phyloP scores from a whole-genome alignment of 2,797 vertebrate genomes.

The Argyrosomus regius region DNA sequence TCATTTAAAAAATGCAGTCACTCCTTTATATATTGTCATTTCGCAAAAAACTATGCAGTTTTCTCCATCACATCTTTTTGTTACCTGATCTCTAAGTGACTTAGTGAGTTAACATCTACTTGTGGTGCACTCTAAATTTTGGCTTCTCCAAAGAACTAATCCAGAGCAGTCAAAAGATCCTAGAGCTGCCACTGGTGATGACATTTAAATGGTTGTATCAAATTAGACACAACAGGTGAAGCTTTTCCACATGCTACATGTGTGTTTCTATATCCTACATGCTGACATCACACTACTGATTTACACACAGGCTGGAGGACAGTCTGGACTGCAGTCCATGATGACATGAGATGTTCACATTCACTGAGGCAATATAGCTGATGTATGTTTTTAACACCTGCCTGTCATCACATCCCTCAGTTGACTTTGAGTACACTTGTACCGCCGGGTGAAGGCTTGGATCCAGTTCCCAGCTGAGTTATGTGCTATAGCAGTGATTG shows the following conservation, averaged over 20 bases:
- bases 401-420: constrained; percentile 12
- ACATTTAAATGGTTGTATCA: constrained; percentile 19
- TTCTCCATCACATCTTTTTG: neutral
- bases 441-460: neutral
- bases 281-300: constrained; percentile 26
- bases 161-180: neutral
- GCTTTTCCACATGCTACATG: neutral
- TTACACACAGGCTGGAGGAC: constrained; percentile 16
- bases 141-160: neutral
- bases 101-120: no score
- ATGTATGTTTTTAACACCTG: constrained; percentile 18
- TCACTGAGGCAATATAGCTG: constrained; percentile 12
- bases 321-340: neutral
- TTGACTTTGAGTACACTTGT: constrained; percentile 13
- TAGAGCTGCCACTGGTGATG: neutral
- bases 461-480: constrained; percentile 11
- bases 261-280: neutral
- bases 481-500: constrained; percentile 23
- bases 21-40: no score
- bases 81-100: no score
- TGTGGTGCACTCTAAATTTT: neutral
- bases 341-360: constrained; percentile 7
- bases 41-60: no score
- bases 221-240: constrained; percentile 39
- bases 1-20: neutral